These are phyloP conservation scores for Aplocera efformata DNA, from an alignment of 2,888 invertebrate species.

Conservation along the genomic window DNA sequence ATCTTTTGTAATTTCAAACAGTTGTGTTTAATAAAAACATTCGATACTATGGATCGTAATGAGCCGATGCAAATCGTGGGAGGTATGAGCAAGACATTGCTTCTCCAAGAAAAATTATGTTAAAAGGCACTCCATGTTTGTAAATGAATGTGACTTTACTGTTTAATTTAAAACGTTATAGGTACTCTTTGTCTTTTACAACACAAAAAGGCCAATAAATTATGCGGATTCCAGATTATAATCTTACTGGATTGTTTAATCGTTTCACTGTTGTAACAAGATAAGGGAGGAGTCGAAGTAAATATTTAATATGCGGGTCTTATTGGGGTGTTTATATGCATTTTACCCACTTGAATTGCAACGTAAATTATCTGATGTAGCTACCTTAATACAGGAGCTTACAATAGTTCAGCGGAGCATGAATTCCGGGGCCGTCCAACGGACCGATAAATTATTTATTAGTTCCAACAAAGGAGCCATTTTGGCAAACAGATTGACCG, in stretches of 20 bases:
- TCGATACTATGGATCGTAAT: conserved; percentile 34
- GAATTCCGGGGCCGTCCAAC: conserved; percentile 44
- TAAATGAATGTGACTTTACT: conserved; percentile 57
- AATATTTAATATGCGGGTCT: conserved; percentile 34
- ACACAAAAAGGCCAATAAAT: conserved; percentile 38
- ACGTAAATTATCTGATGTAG: conserved; percentile 34
- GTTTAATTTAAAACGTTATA: conserved; percentile 68
- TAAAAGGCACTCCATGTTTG: conserved; percentile 48
- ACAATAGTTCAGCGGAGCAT: conserved; percentile 49
- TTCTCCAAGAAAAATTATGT: conserved; percentile 50
- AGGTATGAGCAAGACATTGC: conserved; percentile 41
- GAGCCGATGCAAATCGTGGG: conserved; percentile 47
- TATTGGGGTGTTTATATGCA: conserved; percentile 40
- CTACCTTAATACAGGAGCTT: conserved; percentile 39
- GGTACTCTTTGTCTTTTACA: conserved; percentile 50
- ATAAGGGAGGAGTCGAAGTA: conserved; percentile 24
- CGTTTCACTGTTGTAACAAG: conserved; percentile 24
- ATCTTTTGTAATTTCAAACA: conserved; percentile 26
- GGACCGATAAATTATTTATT: conserved; percentile 59
- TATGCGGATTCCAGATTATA: conserved; percentile 35
- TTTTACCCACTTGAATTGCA: conserved; percentile 37
- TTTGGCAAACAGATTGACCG: conserved; percentile 55
- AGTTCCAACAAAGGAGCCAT: conserved; percentile 55
- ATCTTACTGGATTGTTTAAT: conserved; percentile 39
- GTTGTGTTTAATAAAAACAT: conserved; percentile 35